Evolutionary conservation across 2,113 vertebrate species (phyloP).

Genomic region (Neomonachus schauinslandi): DNA sequence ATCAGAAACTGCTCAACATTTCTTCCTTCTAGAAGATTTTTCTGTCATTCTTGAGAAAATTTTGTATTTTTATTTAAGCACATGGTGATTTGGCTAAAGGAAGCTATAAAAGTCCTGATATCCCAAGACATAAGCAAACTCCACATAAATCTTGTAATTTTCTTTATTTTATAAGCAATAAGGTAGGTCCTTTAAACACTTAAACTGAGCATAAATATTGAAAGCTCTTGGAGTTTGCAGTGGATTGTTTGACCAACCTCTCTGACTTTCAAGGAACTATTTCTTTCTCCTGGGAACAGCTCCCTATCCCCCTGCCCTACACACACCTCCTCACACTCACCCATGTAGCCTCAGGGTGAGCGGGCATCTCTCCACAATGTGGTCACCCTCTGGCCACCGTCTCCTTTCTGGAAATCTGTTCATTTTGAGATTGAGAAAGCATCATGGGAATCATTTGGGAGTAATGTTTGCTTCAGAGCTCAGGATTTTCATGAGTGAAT

Average conservation of each 20-base stretch:
- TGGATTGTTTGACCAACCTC: not conserved
- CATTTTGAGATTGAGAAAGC: not conserved
- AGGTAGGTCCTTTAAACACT: not conserved
- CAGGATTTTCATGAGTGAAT: not conserved
- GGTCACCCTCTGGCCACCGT: not conserved
- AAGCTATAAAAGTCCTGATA: not conserved
- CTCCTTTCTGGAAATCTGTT: not conserved
- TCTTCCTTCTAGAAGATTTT: not conserved
- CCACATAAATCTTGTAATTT: not conserved
- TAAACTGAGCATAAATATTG: not conserved
- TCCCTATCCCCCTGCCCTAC: not conserved
- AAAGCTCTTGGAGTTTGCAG: not conserved
- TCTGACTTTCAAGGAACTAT: not conserved
- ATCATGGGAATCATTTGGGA: not conserved
- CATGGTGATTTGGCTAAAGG: not conserved
- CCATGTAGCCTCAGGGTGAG: not conserved
- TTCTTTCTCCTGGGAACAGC: not conserved
- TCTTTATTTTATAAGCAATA: not conserved
- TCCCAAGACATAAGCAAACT: not conserved
- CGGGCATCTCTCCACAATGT: not conserved
- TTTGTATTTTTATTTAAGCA: conserved; percentile 4
- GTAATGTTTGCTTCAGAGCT: not conserved
- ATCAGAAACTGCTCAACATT: not conserved
- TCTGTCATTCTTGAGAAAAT: conserved; percentile 3
- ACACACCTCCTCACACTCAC: no score